Evolutionary conservation across 1,140 invertebrate genomes (phyloP).

Genomic region (Zaprionus nigranus): DNA sequence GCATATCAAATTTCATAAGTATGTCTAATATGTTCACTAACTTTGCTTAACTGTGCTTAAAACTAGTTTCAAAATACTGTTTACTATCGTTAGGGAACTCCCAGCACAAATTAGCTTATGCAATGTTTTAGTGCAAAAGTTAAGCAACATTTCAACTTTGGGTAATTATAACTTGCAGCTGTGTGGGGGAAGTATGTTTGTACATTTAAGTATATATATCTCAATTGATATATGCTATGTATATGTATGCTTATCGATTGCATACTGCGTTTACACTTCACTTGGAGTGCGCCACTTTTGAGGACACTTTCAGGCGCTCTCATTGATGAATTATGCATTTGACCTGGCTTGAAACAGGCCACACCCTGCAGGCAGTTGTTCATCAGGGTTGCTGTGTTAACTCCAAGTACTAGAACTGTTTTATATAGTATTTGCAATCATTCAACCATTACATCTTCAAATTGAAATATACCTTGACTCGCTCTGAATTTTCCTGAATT

Average conservation of each 20-base stretch:
- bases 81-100: background rate
- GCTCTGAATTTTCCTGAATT: too few relatives aligned
- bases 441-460: background rate
- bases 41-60: slow-evolving; percentile 2
- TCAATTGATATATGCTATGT: background rate
- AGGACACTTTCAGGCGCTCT: slow-evolving; percentile 9
- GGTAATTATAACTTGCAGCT: slow-evolving; percentile 2
- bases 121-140: background rate
- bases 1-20: slow-evolving; percentile 6
- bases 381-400: background rate
- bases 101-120: background rate
- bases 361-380: background rate
- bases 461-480: background rate
- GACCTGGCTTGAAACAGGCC: background rate
- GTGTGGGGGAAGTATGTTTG: background rate
- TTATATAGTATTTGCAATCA: background rate
- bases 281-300: background rate
- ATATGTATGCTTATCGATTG: slow-evolving; percentile 17
- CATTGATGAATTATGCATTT: slow-evolving; percentile 48
- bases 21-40: background rate
- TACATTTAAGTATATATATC: background rate
- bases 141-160: slow-evolving; percentile 4
- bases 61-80: background rate
- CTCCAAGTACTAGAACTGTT: background rate
- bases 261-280: background rate